Evolutionary conservation across 2,888 invertebrate species (phyloP).

Genomic region (Acleris literana): DNA sequence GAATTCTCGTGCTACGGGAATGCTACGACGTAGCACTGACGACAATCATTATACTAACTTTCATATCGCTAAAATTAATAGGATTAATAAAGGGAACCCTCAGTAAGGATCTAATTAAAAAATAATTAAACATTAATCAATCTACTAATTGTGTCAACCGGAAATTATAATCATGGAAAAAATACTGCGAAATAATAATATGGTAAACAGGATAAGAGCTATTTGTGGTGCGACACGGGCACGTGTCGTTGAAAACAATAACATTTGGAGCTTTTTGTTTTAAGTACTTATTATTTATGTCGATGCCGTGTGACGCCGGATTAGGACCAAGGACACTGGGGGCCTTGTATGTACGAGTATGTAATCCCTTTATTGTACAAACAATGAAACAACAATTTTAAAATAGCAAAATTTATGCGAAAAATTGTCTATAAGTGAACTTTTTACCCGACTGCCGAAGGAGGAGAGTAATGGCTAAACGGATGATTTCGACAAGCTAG

Average conservation of each 20-base stretch:
- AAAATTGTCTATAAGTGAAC: too few species aligned
- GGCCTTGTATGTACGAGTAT: too few species aligned
- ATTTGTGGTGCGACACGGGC: constrained; percentile 2
- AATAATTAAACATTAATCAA: too few species aligned
- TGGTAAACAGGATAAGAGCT: constrained; percentile 32
- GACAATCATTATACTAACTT: too few species aligned
- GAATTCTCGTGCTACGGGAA: background rate
- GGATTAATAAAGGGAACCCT: too few species aligned
- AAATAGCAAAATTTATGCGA: too few species aligned
- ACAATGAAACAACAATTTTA: background rate
- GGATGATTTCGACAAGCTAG: too few species aligned
- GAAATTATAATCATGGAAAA: constrained; percentile 20
- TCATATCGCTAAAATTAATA: too few species aligned
- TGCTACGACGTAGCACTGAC: background rate
- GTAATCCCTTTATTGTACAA: background rate
- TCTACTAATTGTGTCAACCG: constrained; percentile 20
- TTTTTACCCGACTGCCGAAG: too few species aligned
- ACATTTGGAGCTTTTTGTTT: constrained; percentile 1
- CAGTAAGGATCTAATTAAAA: too few species aligned
- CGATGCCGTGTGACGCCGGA: background rate
- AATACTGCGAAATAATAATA: constrained; percentile 14
- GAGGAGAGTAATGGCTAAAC: too few species aligned
- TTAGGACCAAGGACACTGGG: background rate
- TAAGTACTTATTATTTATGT: background rate
- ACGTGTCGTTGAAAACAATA: constrained; percentile 8